Conservation (phyloP, 1,140 invertebrate genomes). For the Zaprionus africanus region DNA sequence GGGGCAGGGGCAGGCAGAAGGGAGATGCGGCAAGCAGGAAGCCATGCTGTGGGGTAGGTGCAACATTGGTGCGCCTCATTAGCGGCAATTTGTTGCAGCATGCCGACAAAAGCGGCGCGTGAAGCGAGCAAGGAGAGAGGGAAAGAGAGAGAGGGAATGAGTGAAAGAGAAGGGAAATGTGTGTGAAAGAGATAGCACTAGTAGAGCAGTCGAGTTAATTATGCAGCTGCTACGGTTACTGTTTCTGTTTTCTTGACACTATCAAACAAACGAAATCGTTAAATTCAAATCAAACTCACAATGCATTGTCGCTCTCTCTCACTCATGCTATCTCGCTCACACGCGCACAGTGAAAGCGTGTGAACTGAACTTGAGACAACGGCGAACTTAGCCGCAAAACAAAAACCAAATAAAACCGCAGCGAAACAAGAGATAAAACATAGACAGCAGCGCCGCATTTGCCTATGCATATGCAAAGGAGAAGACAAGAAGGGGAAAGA, state of each 20-base stretch:
- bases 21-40: background rate
- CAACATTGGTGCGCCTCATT: conserved; percentile 72
- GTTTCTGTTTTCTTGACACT: conserved; percentile 18
- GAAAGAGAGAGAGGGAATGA: background rate
- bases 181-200: background rate
- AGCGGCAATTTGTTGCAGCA: conserved; percentile 76
- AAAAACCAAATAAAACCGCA: conserved; percentile 61
- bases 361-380: conserved; percentile 80
- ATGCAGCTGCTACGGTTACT: conserved; percentile 49
- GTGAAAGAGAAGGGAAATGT: background rate
- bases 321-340: background rate
- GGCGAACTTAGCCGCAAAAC: conserved; percentile 10
- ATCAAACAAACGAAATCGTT: conserved; percentile 66
- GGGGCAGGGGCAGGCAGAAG: conserved; percentile 1
- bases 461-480: conserved; percentile 70
- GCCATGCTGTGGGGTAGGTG: conserved; percentile 1
- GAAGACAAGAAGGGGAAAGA: background rate
- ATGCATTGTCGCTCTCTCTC: conserved; percentile 4
- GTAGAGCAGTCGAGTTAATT: conserved; percentile 44
- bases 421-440: conserved; percentile 60
- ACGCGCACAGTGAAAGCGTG: conserved; percentile 78
- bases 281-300: conserved; percentile 72
- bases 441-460: conserved; percentile 14
- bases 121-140: background rate
- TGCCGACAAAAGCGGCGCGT: conserved; percentile 62